These are phyloP conservation scores for Lingula anatina DNA, from an alignment of 2,888 invertebrate species.

Conservation along the genomic window DNA sequence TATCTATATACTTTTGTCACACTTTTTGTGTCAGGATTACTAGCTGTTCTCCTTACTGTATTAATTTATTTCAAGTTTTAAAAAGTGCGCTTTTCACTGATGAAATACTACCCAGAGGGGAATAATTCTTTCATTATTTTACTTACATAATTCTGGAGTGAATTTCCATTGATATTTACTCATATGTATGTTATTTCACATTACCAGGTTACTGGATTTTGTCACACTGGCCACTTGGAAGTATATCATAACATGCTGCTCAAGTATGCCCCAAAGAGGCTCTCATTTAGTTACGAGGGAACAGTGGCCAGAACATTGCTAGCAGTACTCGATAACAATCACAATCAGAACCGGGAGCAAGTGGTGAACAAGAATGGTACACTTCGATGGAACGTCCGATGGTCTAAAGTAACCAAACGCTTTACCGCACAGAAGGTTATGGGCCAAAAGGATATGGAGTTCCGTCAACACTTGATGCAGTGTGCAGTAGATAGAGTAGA, in stretches of 20 bases:
- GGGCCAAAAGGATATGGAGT: background rate
- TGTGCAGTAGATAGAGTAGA: background rate
- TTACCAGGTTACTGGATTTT: conserved; percentile 8
- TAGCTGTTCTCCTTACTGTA: too few relatives aligned
- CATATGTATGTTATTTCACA: too few relatives aligned
- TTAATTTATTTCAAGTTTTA: too few relatives aligned
- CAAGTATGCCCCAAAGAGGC: conserved; percentile 13
- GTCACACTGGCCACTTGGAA: conserved; percentile 14
- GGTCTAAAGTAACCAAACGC: background rate
- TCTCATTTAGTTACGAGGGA: conserved; percentile 9
- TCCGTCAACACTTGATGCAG: background rate
- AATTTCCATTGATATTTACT: too few relatives aligned
- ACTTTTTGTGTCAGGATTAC: too few relatives aligned
- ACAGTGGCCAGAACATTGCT: conserved; percentile 10
- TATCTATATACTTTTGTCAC: too few relatives aligned
- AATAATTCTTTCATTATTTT: too few relatives aligned
- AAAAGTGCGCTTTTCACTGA: too few relatives aligned
- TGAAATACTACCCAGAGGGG: too few relatives aligned
- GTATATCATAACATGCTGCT: conserved; percentile 11
- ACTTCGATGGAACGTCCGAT: background rate
- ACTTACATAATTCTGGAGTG: too few relatives aligned
- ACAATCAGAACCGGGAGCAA: conserved; percentile 2
- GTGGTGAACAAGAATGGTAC: background rate
- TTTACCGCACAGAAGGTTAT: background rate
- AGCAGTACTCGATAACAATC: conserved; percentile 11